A percentile compares a stretch with the other conserved stretches of the same genome.
phyloP scores from a whole-genome alignment of 2,797 vertebrate genomes.

The Melanotaenia trifasciata region DNA sequence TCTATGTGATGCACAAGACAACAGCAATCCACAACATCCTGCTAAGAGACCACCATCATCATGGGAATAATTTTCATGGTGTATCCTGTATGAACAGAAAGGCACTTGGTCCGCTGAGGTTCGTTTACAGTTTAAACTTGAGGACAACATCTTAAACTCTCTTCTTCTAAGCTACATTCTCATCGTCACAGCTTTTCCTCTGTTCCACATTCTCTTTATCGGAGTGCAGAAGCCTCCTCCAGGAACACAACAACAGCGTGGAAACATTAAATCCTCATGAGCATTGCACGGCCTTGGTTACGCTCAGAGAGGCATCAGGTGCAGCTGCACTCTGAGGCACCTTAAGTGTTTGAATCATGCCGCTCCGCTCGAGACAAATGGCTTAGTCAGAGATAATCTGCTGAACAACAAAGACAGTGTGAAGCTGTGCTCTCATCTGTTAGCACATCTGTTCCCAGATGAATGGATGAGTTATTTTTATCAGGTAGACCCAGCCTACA shows the following conservation, averaged over 20 bases:
- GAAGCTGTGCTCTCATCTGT: slow-evolving; percentile 46
- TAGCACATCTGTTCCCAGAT: slow-evolving; percentile 41
- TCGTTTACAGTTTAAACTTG: no score
- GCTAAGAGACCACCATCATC: no score
- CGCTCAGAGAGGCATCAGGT: slow-evolving; percentile 62
- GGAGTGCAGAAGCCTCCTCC: background rate
- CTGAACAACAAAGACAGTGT: slow-evolving; percentile 26
- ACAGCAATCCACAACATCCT: no score
- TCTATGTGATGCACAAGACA: no score
- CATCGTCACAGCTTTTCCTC: slow-evolving; percentile 1
- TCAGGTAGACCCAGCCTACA: slow-evolving; percentile 1
- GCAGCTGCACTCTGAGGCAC: slow-evolving; percentile 46
- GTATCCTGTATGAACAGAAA: no score
- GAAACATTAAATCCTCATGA: slow-evolving; percentile 20
- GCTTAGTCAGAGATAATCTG: slow-evolving; percentile 56
- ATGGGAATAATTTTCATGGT: no score
- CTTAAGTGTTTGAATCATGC: slow-evolving; percentile 53
- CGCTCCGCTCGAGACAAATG: slow-evolving; percentile 32
- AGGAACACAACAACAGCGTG: slow-evolving; percentile 3
- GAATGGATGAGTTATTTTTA: slow-evolving; percentile 43
- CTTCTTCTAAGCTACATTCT: no score
- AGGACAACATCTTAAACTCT: background rate
- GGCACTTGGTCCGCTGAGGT: no score
- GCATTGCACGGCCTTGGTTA: slow-evolving; percentile 20
- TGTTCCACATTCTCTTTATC: background rate